Conservation (phyloP, 2,113 vertebrate species). For the Trogon melanurus region DNA sequence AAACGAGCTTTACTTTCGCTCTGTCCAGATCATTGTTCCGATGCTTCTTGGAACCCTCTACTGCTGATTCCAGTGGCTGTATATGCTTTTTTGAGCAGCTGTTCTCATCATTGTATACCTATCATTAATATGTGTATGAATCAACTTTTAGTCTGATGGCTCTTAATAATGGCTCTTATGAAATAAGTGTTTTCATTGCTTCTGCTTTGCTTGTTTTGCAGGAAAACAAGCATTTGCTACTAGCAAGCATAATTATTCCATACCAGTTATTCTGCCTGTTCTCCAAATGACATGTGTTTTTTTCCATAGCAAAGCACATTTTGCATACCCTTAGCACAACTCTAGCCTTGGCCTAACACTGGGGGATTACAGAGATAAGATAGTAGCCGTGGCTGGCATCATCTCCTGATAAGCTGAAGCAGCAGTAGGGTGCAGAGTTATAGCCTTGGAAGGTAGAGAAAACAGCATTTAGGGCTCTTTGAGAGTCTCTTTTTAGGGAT, state of each 20-base stretch:
- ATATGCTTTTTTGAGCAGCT: neutral
- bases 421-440: neutral
- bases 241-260: neutral
- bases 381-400: neutral
- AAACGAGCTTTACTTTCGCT: neutral
- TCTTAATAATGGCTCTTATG: neutral
- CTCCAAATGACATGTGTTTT: neutral
- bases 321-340: neutral
- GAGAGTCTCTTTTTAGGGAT: neutral
- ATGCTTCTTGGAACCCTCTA: neutral
- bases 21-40: neutral
- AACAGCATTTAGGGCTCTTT: neutral
- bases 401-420: neutral
- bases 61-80: neutral
- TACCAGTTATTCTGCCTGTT: neutral
- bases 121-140: neutral
- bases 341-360: neutral
- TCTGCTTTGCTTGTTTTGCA: neutral
- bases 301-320: neutral
- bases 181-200: neutral
- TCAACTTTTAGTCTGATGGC: neutral
- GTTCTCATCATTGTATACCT: neutral
- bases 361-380: conserved; percentile 34
- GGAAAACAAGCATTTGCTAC: neutral
- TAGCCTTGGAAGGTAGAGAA: neutral